Base-by-base conservation (phyloP, 1,140 invertebrate genomes). In the Lepidurus apus region DNA sequence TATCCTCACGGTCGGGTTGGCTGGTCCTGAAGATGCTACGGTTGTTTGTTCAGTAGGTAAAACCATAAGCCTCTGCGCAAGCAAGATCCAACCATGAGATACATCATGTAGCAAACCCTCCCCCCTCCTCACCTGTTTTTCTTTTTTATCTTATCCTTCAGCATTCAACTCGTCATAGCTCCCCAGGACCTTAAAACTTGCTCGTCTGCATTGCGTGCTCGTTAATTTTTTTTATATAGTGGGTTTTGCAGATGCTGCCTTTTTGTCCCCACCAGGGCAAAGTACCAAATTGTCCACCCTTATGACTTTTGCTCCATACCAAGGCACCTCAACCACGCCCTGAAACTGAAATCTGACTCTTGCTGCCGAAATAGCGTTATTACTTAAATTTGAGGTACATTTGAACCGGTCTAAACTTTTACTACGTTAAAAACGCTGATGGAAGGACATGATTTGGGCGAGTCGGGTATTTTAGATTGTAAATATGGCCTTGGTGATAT, bases 181-280 rank as follows among this genome's bases (percentile, higher is more conserved):
- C 53, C 34, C 53, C 6, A 65, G 53, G 53, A 65, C 53, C 53
- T 65, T 13, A 65, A 65, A 65, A 65, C 17, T 65, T 65, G 53
- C 53, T 65, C 53, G 21, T 65, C 53, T 65, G 21, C 53, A 65
- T 65, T 65, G 53, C 53, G 53, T 65, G 53, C 21, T 65, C 53
- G 53, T 21, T 17, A 21, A 1, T 65, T 65, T 65, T 65, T 65
- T 65, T 4, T 65, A 21, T 13, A 1, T 21, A 65, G 21, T n/a
- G 53, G 53, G 17, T 21, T 65, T 21, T n/a, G 53, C 17, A 65
- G 53, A 65, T 65, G 6, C 13, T 65, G 9, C 7, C 21, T 7
- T 9, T 65, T n/a, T 65, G 13, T 21, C 53, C 17, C 53, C 21
- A 65, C 21, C 53, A 21, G 17, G n/a, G 13, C 13, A 21, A 65